Evolutionary conservation across 2,797 vertebrate genomes (phyloP).

Genomic region (Scarus forsteni): DNA sequence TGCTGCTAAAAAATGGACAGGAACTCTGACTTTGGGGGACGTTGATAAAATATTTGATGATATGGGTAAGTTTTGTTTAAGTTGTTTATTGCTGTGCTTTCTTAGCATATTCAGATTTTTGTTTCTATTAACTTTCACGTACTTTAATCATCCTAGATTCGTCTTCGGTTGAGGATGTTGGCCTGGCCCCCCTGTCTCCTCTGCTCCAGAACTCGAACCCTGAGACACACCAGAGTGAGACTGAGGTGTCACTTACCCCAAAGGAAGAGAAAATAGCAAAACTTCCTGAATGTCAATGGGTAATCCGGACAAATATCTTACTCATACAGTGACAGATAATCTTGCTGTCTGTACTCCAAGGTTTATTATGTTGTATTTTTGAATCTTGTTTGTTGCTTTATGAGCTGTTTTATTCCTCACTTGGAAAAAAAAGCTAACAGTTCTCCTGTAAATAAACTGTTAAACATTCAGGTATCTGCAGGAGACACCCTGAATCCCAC

Average conservation of each 20-base stretch:
- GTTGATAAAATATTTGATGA: constrained; percentile 80
- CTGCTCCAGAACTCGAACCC: constrained; percentile 35
- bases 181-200: constrained; percentile 28
- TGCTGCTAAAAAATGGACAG: constrained; percentile 28
- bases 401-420: not conserved
- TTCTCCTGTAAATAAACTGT: not conserved
- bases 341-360: no score
- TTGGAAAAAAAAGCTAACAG: not conserved
- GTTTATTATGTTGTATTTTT: not conserved
- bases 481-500: constrained; percentile 1
- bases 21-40: constrained; percentile 47
- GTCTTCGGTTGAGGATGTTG: constrained; percentile 2
- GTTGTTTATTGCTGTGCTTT: not conserved
- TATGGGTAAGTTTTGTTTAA: constrained; percentile 67
- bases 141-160: constrained; percentile 58
- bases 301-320: constrained; percentile 9
- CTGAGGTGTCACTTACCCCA: not conserved
- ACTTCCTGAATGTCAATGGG: not conserved
- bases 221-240: constrained; percentile 14
- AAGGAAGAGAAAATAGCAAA: not conserved
- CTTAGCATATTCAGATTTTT: not conserved
- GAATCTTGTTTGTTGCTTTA: not conserved
- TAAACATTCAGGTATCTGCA: constrained; percentile 42
- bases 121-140: not conserved
- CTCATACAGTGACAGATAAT: no score